Conservation (phyloP, 2,113 vertebrate species). For the Casuarius casuarius region DNA sequence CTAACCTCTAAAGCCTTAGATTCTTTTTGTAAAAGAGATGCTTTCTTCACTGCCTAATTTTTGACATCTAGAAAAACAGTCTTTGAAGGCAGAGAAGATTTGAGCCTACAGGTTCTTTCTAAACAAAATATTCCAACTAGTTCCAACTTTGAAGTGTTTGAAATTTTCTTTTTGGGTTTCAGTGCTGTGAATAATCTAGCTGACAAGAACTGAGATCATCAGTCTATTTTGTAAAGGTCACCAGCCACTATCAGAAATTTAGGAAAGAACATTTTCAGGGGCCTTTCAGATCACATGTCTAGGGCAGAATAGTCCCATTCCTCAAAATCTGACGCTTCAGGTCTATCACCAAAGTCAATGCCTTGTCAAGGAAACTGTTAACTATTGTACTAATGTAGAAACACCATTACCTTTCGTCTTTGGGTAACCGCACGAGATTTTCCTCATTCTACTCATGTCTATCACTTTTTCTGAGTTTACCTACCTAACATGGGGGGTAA, state of each 20-base stretch:
- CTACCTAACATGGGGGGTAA: not conserved
- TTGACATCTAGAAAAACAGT: not conserved
- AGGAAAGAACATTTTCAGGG: not conserved
- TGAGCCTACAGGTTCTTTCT: not conserved
- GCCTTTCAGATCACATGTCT: not conserved
- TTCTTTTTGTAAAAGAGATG: not conserved
- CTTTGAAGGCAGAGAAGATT: not conserved
- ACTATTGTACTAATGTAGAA: not conserved
- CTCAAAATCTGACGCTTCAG: not conserved
- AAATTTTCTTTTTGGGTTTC: not conserved
- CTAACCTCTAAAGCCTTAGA: not conserved
- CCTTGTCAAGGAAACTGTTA: not conserved
- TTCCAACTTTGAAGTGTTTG: not conserved
- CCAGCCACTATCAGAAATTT: not conserved
- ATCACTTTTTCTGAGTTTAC: not conserved
- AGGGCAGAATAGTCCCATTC: not conserved
- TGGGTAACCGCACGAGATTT: fast-evolving
- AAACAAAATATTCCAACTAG: not conserved
- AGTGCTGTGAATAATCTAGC: not conserved
- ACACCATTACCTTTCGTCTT: not conserved
- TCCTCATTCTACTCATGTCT: not conserved
- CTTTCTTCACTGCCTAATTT: not conserved
- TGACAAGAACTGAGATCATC: fast-evolving
- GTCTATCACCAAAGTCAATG: not conserved
- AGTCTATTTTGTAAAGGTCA: not conserved